Evolutionary conservation across 2,797 vertebrate genomes (phyloP).

Genomic region (Clarias laeviceps): DNA sequence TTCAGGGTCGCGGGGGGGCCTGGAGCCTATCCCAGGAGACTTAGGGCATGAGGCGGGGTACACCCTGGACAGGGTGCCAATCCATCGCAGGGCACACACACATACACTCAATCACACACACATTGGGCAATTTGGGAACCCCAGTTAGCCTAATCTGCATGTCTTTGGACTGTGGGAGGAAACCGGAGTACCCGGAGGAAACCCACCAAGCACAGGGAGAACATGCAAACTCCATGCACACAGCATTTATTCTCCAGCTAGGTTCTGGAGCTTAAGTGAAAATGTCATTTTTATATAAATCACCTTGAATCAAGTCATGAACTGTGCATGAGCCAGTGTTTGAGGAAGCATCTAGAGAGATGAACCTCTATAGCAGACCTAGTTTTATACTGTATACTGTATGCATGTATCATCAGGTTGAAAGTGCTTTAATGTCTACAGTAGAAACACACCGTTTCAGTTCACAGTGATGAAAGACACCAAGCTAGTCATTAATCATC

Average conservation of each 20-base stretch:
- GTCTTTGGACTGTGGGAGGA: too few relatives aligned
- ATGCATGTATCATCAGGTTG: not conserved
- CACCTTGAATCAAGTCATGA: not conserved
- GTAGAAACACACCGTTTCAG: not conserved
- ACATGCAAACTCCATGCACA: too few relatives aligned
- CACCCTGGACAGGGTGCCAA: too few relatives aligned
- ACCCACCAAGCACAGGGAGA: too few relatives aligned
- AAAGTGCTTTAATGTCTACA: not conserved
- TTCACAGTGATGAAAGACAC: conserved; percentile 18
- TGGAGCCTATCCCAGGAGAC: too few relatives aligned
- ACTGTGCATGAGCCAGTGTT: not conserved
- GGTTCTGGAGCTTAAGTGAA: not conserved
- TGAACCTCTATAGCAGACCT: not conserved
- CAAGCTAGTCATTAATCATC: conserved; percentile 12
- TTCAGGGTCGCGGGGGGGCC: too few relatives aligned
- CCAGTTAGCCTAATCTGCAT: too few relatives aligned
- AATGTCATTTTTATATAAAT: not conserved
- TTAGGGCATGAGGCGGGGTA: too few relatives aligned
- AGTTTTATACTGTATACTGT: not conserved
- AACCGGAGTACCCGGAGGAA: too few relatives aligned
- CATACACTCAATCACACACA: too few relatives aligned
- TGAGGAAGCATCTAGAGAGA: not conserved
- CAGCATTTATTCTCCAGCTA: not conserved
- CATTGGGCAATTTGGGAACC: too few relatives aligned
- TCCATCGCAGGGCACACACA: too few relatives aligned